phyloP scores from a whole-genome alignment of 2,888 invertebrate genomes.

The Xestobium rufovillosum region DNA sequence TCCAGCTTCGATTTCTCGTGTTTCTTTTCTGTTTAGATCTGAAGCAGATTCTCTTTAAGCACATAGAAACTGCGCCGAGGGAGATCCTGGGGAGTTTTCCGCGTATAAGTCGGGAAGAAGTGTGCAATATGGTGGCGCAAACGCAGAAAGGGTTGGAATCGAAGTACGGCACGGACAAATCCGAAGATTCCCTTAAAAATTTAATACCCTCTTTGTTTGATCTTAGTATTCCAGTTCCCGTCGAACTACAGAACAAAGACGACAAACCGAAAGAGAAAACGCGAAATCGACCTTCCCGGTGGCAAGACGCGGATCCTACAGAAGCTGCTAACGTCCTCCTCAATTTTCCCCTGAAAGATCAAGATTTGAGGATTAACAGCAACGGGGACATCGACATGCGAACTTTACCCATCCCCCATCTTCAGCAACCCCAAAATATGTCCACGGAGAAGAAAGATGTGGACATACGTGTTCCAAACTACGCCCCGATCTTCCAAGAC shows the following conservation, averaged over 20 bases:
- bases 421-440: slow-evolving; percentile 18
- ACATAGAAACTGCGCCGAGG: slow-evolving; percentile 84
- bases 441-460: slow-evolving; percentile 25
- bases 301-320: slow-evolving; percentile 38
- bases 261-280: slow-evolving; percentile 28
- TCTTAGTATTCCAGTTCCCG: slow-evolving; percentile 36
- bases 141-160: slow-evolving; percentile 46
- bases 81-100: slow-evolving; percentile 89
- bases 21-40: slow-evolving; percentile 26
- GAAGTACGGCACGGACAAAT: slow-evolving; percentile 34
- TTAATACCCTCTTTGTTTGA: slow-evolving; percentile 39
- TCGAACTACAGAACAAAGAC: slow-evolving; percentile 29
- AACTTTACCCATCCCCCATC: slow-evolving; percentile 37
- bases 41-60: slow-evolving; percentile 50
- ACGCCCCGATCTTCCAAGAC: neutral
- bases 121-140: slow-evolving; percentile 47
- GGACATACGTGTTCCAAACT: slow-evolving; percentile 25
- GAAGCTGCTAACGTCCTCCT: slow-evolving; percentile 21
- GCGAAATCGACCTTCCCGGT: slow-evolving; percentile 37
- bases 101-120: slow-evolving; percentile 70
- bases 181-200: slow-evolving; percentile 24
- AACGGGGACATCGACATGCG: slow-evolving; percentile 44
- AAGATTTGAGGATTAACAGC: slow-evolving; percentile 41
- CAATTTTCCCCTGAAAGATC: slow-evolving; percentile 29
- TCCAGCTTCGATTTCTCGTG: neutral